Percentiles rank a stretch among this genome's conserved stretches.
These are phyloP conservation scores for Romanogobio albipinnatus DNA, from an alignment of 2,113 vertebrate species.

Conservation along the genomic window DNA sequence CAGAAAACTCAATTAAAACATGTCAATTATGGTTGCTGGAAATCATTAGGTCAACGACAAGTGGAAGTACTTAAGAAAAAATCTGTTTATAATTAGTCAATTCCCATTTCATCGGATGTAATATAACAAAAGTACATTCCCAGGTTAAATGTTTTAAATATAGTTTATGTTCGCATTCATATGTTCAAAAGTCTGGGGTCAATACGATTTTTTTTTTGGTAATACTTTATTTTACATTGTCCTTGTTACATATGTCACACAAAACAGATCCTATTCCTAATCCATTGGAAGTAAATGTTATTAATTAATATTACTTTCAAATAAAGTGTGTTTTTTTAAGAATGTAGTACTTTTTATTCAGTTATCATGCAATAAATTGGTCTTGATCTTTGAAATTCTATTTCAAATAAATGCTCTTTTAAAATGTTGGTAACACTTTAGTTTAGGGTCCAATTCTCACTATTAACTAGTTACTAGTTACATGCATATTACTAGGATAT, in stretches of 20 bases:
- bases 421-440: not conserved
- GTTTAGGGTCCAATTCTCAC: too few relatives aligned
- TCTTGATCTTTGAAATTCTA: not conserved
- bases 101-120: not conserved
- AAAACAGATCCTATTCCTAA: too few relatives aligned
- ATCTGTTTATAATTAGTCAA: not conserved
- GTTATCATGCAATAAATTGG: not conserved
- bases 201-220: not conserved
- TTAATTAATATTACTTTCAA: too few relatives aligned
- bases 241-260: too few relatives aligned
- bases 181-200: not conserved
- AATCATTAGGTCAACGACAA: slow-evolving; percentile 15
- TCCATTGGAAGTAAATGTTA: too few relatives aligned
- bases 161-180: too few relatives aligned
- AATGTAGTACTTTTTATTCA: not conserved
- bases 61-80: slow-evolving; percentile 13
- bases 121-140: not conserved
- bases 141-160: not conserved
- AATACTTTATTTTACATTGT: too few relatives aligned
- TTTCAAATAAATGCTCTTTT: not conserved
- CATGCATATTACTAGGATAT: too few relatives aligned
- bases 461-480: too few relatives aligned
- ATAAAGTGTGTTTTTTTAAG: too few relatives aligned
- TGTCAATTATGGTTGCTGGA: not conserved
- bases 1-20: slow-evolving; percentile 39